phyloP scores from a whole-genome alignment of 2,888 invertebrate species.

The Penaeus monodon region DNA sequence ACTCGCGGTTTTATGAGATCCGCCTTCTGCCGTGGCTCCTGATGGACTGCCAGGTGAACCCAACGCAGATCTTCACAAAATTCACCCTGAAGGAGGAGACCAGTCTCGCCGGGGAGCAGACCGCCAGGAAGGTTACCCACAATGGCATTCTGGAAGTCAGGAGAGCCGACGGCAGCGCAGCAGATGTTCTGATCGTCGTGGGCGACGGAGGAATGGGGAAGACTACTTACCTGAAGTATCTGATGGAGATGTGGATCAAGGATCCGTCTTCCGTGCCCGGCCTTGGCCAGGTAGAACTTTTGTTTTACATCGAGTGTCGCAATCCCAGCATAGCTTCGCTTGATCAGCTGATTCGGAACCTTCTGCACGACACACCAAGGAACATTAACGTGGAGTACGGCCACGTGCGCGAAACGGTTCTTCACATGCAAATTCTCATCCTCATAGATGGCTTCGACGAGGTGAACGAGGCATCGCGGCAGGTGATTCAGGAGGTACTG shows the following conservation, averaged over 20 bases:
- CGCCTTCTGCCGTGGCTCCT: neutral
- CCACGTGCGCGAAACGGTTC: neutral
- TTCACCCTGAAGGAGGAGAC: neutral
- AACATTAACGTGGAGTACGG: neutral
- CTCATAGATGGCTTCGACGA: conserved; percentile 16
- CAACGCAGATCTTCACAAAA: neutral
- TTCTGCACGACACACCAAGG: neutral
- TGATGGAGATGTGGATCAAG: conserved; percentile 1
- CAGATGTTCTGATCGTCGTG: neutral
- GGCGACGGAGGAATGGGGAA: conserved; percentile 15
- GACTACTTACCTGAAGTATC: conserved; percentile 12
- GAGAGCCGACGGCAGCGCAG: neutral
- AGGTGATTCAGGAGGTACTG: neutral
- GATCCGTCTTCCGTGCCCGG: neutral
- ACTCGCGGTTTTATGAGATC: neutral
- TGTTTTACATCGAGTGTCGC: conserved; percentile 5
- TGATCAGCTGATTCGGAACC: conserved; percentile 1
- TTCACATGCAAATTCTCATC: conserved; percentile 5
- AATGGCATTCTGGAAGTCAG: neutral
- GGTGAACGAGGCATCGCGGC: neutral
- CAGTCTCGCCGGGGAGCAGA: neutral
- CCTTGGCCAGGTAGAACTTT: neutral
- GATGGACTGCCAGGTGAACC: conserved; percentile 1
- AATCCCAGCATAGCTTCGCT: neutral
- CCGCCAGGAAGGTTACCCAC: neutral